Conservation (phyloP, 2,888 invertebrate genomes). For the Drosophila prostipennis region DNA sequence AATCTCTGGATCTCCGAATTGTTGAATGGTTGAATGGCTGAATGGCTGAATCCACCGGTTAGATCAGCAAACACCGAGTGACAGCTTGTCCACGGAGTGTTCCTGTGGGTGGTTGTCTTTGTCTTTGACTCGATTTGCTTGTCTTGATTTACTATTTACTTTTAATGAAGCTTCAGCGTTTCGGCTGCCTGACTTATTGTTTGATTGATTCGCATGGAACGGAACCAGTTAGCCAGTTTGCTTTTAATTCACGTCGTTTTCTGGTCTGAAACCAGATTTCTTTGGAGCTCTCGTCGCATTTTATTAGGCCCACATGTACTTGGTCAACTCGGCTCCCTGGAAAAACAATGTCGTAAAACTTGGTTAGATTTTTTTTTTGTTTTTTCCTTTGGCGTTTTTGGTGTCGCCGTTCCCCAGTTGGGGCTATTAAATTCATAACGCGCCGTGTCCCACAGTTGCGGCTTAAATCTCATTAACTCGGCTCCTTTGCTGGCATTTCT, state of each 20-base stretch:
- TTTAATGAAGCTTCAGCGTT: constrained; percentile 62
- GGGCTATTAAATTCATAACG: constrained; percentile 54
- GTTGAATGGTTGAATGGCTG: too few relatives aligned
- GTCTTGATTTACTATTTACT: constrained; percentile 50
- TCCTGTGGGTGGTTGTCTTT: constrained; percentile 49
- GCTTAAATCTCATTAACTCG: constrained; percentile 57
- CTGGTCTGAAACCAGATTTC: constrained; percentile 30
- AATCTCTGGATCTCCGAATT: constrained; percentile 2
- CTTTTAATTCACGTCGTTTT: constrained; percentile 7
- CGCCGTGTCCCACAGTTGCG: constrained; percentile 56
- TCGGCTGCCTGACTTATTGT: constrained; percentile 53
- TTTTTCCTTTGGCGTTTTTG: constrained; percentile 9
- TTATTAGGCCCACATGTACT: constrained; percentile 40
- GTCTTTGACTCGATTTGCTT: constrained; percentile 34
- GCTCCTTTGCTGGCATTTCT: constrained; percentile 29
- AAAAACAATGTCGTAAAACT: constrained; percentile 47
- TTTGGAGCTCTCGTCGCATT: constrained; percentile 42
- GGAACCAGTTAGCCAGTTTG: constrained; percentile 15
- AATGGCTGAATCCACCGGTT: constrained; percentile 38
- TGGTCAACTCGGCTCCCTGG: constrained; percentile 12
- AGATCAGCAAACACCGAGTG: constrained; percentile 57
- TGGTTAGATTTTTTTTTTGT: constrained; percentile 38
- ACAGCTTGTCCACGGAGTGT: constrained; percentile 51
- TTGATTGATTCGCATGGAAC: constrained; percentile 43
- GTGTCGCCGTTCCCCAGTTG: constrained; percentile 23